Evolutionary conservation across 2,113 vertebrate genomes (phyloP).

Genomic region (Polyodon spathula): DNA sequence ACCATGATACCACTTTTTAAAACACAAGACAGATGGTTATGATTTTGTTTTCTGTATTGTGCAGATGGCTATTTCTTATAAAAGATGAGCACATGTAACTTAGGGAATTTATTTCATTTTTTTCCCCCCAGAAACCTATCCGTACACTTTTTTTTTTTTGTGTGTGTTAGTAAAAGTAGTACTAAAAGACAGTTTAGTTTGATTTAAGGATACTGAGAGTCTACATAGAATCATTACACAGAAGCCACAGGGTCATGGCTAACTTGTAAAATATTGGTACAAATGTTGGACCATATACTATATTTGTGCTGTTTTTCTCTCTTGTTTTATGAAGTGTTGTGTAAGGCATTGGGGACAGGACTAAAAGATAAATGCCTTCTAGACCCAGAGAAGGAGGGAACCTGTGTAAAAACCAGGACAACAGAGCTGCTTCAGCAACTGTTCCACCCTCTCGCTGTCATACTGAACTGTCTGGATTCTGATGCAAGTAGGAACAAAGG

Average conservation of each 20-base stretch:
- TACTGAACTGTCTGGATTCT: slow-evolving; percentile 22
- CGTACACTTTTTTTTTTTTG: too few species aligned
- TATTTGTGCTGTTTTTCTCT: background rate
- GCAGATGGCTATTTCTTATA: background rate
- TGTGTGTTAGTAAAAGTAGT: too few species aligned
- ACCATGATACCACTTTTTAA: slow-evolving; percentile 40
- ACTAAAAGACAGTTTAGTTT: too few species aligned
- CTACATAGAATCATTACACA: too few species aligned
- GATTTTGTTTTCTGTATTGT: background rate
- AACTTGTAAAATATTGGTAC: too few species aligned
- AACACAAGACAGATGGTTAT: background rate
- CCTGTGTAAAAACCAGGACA: slow-evolving; percentile 33
- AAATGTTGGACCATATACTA: slow-evolving; percentile 1
- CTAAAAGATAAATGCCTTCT: slow-evolving; percentile 51
- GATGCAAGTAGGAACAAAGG: slow-evolving; percentile 17
- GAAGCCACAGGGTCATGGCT: too few species aligned
- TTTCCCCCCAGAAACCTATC: too few species aligned
- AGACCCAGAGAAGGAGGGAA: slow-evolving; percentile 6
- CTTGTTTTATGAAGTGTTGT: slow-evolving; percentile 35
- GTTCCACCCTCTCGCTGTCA: slow-evolving; percentile 33
- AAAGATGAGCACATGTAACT: too few species aligned
- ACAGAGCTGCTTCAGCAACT: slow-evolving; percentile 38
- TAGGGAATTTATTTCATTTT: too few species aligned
- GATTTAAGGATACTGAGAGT: too few species aligned
- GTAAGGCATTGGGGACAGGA: slow-evolving; percentile 42